Evolutionary conservation across 2,113 vertebrate species (phyloP), one percentile per base, ranked within the genome.

Genomic region (Pterocles gutturalis): DNA sequence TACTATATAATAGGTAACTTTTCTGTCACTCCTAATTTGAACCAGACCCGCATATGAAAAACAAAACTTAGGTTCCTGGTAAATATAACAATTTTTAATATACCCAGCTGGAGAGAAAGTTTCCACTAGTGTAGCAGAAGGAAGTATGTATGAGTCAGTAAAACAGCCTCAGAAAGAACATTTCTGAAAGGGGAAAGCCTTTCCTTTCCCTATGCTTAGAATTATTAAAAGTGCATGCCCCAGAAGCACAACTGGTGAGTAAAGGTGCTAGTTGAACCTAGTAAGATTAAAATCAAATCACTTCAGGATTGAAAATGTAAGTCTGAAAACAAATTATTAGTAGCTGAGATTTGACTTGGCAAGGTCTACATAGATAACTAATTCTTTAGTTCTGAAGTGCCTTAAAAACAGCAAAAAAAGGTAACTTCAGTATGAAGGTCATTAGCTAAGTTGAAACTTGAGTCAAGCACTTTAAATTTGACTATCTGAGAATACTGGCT

Each of bases 1-100:
- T 51, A 73, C 61, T 90, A 36, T 49, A 33, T 86, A 94, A 93
- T 62, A 90, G 51, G 87, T 83, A 93, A 96, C 86, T 84, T 94
- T 94, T 83, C 82, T 95, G 90, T 95, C 94, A 93, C 48, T 95
- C 69, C 13, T 84, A 95, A 80, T 97, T 85, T 96, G 76, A 89
- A 73, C n/a, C n/a, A 92, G 87, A 75, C 17, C 21, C 13, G 29
- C 4, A 53, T 81, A 97, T n/a, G 89, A 91, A 96, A 95, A 89
- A 38, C 87, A 96, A 96, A 90, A 55, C 6, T 1, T 57, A 24
- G 5, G 11, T 48, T 87, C 84, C 46, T 67, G 49, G 80, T 93
- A 93, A 92, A 97, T 95, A 95, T 36, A 97, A 38, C 26, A 60
- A 54, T 58, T 85, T 83, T 77, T 91, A 93, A 87, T 93, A 93